Percentiles rank a stretch among this genome's conserved stretches.
Conservation (phyloP, 1,140 invertebrate genomes). For the Drosophila serrata region DNA sequence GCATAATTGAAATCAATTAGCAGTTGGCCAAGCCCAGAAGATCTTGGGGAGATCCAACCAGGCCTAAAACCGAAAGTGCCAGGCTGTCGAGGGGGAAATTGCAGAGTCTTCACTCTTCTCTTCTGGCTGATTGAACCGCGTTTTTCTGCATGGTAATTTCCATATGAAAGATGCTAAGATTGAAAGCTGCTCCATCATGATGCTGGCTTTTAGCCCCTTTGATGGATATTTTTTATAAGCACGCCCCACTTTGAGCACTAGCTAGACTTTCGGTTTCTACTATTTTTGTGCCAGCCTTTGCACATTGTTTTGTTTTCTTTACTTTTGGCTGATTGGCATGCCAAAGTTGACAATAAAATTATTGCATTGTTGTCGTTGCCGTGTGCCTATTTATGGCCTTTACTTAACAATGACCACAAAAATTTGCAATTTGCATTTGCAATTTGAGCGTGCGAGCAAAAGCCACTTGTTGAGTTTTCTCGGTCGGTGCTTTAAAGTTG, state of each 20-base stretch:
- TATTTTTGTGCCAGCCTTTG: constrained; percentile 20
- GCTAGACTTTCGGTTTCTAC: constrained; percentile 54
- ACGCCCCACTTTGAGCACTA: constrained; percentile 23
- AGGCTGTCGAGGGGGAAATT: constrained; percentile 44
- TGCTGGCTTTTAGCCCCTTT: constrained; percentile 7
- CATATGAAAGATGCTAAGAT: constrained; percentile 31
- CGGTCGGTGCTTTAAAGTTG: constrained; percentile 49
- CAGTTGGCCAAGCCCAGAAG: constrained; percentile 47
- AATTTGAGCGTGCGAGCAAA: constrained; percentile 65
- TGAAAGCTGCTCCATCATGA: constrained; percentile 47
- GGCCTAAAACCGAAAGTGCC: constrained; percentile 72
- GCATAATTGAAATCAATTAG: constrained; percentile 83
- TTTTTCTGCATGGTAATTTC: constrained; percentile 44
- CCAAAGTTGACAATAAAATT: constrained; percentile 80
- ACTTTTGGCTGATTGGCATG: constrained; percentile 47
- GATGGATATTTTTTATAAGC: background rate
- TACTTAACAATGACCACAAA: constrained; percentile 80
- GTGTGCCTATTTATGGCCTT: constrained; percentile 77
- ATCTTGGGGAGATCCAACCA: background rate
- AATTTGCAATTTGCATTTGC: constrained; percentile 80
- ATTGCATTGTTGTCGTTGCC: constrained; percentile 54
- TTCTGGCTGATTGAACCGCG: constrained; percentile 28
- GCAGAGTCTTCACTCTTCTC: constrained; percentile 19
- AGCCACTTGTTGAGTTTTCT: constrained; percentile 42
- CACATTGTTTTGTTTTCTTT: constrained; percentile 20